A percentile compares a stretch with the other conserved stretches of the same genome.
phyloP scores from a whole-genome alignment of 2,888 invertebrate species.

The Zaprionus obscuricornis region DNA sequence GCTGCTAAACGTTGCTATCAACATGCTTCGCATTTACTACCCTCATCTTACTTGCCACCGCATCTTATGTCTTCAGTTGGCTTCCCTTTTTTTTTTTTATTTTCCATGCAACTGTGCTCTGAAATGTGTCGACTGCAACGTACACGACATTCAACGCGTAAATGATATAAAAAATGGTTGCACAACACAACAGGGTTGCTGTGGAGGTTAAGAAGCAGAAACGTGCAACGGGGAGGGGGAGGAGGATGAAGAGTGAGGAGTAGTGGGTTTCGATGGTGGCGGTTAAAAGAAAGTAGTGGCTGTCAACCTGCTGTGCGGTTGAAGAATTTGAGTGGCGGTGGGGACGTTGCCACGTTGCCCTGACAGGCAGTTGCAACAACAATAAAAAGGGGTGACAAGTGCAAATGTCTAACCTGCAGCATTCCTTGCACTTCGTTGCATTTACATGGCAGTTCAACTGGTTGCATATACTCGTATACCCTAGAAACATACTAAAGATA shows the following conservation, averaged over 20 bases:
- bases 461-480: no score
- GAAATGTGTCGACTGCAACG: slow-evolving; percentile 50
- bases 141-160: slow-evolving; percentile 54
- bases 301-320: slow-evolving; percentile 33
- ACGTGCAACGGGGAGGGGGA: not conserved
- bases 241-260: no score
- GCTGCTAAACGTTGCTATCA: slow-evolving; percentile 24
- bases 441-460: slow-evolving; percentile 44
- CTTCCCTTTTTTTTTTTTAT: no score
- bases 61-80: no score
- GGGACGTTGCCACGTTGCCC: slow-evolving; percentile 38
- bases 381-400: slow-evolving; percentile 48
- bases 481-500: no score
- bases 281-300: no score
- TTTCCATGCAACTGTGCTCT: slow-evolving; percentile 2
- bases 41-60: not conserved
- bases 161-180: slow-evolving; percentile 64
- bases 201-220: no score
- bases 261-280: no score
- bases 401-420: slow-evolving; percentile 53
- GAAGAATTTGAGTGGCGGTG: no score
- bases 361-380: slow-evolving; percentile 34
- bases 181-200: slow-evolving; percentile 2
- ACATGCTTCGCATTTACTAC: slow-evolving; percentile 8
- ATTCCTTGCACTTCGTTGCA: slow-evolving; percentile 46